phyloP scores from a whole-genome alignment of 2,888 invertebrate genomes.

The Rotaria sp. region DNA sequence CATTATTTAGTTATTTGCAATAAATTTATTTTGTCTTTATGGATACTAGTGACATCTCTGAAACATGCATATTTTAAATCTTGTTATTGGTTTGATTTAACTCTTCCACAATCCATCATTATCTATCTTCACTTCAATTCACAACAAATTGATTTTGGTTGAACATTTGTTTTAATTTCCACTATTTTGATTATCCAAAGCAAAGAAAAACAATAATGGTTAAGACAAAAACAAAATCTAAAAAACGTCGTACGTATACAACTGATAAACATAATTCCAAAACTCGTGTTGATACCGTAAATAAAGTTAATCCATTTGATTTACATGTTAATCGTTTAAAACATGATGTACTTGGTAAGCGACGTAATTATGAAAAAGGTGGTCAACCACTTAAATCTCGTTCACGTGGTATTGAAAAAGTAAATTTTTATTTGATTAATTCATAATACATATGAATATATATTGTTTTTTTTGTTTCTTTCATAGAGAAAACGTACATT shows the following conservation, averaged over 20 bases:
- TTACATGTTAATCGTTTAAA: slow-evolving; percentile 14
- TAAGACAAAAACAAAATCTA: not conserved
- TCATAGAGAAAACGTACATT: slow-evolving; percentile 73
- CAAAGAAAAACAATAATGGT: not conserved
- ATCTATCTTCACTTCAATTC: too few relatives aligned
- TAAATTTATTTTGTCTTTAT: too few relatives aligned
- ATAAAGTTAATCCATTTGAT: not conserved
- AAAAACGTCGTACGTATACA: not conserved
- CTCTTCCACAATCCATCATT: not conserved
- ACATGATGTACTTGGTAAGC: slow-evolving; percentile 14
- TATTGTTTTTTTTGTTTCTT: too few relatives aligned
- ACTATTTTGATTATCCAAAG: not conserved
- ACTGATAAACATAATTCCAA: not conserved
- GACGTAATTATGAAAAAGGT: not conserved
- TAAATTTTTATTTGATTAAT: not conserved
- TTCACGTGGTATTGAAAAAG: not conserved
- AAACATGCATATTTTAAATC: too few relatives aligned
- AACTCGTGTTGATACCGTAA: not conserved
- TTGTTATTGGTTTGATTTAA: not conserved
- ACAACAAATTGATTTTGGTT: too few relatives aligned
- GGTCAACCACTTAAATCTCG: slow-evolving; percentile 4
- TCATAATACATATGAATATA: too few relatives aligned
- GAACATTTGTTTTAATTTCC: not conserved
- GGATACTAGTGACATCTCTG: not conserved
- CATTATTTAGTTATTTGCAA: too few relatives aligned